Base-by-base conservation (phyloP, 2,113 vertebrate genomes). In the Procavia capensis region DNA sequence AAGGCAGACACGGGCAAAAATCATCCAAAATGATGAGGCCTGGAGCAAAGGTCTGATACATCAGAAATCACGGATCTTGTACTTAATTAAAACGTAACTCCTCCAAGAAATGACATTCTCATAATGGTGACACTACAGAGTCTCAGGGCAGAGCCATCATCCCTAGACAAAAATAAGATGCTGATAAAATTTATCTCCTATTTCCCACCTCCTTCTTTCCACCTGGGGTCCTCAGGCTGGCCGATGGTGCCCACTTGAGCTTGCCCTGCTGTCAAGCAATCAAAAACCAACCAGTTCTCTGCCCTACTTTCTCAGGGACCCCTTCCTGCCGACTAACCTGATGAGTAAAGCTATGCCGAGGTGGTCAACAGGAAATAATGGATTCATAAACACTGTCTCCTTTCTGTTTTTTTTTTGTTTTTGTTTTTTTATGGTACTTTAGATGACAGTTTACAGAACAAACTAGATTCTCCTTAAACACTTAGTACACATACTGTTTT, bases 51-150 rank as follows among this genome's bases (percentile, higher is more conserved):
- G 68, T 31, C 20, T 47, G 79, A 80, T 92, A 63, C 19, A 43
- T 86, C 74, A 87, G 93, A 95, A 97, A 90, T 66, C 79, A 54
- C 83, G 88, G 59, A 74, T n/a, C 10, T 47, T 36, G 20, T 17
- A 9, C 89, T 86, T 97, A 96, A 97, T 97, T 96, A 97, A 97
- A 96, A 96, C 75, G 36, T 97, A 96, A 97, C 68, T 89, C 68
- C 50, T 93, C 68, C 1, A 14, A 88, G 89, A 79, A 85, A 83
- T 57, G 34, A 47, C 4, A 39, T n/a, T 57, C 63, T 85, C 63
- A 19, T 22, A 16, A 20, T 45, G 74, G 88, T 96, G 96, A 95
- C 95, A 96, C 61, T 92, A 10, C 63, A 70, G 95, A 91, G 91
- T 10, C 47, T 36, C 45, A 92, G 85, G 74, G 94, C 63, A 76